phyloP scores from a whole-genome alignment of 1,140 invertebrate genomes.

The Eriocheir sinensis region DNA sequence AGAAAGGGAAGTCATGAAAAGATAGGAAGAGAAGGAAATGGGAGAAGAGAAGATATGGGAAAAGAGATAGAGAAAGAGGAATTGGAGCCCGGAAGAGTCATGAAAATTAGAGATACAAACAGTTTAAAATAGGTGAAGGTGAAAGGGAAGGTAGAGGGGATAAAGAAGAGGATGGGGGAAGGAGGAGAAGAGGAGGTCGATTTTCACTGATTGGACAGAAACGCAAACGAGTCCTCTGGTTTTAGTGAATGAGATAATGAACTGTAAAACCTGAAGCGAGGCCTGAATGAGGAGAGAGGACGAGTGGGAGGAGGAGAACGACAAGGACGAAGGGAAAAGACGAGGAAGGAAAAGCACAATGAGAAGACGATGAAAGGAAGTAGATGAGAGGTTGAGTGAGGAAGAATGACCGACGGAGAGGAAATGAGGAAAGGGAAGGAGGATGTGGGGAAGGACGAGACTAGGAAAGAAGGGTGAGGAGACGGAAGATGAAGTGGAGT shows the following conservation, averaged over 20 bases:
- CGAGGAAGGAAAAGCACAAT: not conserved
- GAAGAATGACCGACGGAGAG: not conserved
- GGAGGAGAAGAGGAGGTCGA: not conserved
- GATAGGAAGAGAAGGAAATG: not conserved
- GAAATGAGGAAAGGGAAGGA: not conserved
- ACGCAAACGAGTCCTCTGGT: not conserved
- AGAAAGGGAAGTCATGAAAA: not conserved
- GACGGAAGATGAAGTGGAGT: too few relatives aligned
- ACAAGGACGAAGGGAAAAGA: not conserved
- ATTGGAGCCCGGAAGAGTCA: too few relatives aligned
- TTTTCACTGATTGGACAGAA: not conserved
- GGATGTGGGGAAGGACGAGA: not conserved
- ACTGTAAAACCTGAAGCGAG: not conserved
- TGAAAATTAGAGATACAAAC: too few relatives aligned
- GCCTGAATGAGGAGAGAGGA: not conserved
- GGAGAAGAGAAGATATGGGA: too few relatives aligned
- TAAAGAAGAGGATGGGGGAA: not conserved
- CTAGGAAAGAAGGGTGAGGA: too few relatives aligned
- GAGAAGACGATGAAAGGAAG: too few relatives aligned
- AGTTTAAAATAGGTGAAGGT: not conserved
- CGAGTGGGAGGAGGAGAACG: not conserved
- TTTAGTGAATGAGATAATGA: constrained; percentile 7
- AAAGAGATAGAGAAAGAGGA: too few relatives aligned
- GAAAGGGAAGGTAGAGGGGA: not conserved
- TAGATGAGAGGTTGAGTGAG: not conserved